A percentile compares a stretch with the other conserved stretches of the same genome.
phyloP scores from a whole-genome alignment of 2,113 vertebrate species.

The Trachemys scripta region DNA sequence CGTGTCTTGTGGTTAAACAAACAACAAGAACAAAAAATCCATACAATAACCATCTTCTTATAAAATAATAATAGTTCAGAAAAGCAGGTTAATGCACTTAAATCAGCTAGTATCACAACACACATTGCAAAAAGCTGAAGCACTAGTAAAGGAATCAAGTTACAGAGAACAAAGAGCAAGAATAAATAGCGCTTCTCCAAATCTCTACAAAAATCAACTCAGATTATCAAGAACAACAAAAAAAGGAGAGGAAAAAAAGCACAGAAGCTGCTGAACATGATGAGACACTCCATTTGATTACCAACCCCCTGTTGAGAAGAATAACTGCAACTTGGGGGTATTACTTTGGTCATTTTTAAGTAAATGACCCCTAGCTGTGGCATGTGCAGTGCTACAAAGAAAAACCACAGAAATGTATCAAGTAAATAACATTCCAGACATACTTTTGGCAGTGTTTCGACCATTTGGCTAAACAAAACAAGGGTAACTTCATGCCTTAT shows the following conservation, averaged over 20 bases:
- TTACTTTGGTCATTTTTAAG: slow-evolving; percentile 49
- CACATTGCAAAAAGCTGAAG: slow-evolving; percentile 32
- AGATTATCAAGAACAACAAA: neutral
- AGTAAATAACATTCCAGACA: slow-evolving; percentile 85
- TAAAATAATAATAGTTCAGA: slow-evolving; percentile 33
- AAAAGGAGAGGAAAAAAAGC: rapidly evolving
- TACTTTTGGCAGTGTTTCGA: slow-evolving; percentile 69
- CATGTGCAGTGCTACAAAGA: slow-evolving; percentile 60
- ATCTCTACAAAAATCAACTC: slow-evolving; percentile 14
- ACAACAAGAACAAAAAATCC: neutral
- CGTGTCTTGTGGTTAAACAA: neutral
- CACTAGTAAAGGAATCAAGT: neutral
- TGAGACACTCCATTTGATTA: slow-evolving; percentile 13
- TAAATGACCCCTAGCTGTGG: slow-evolving; percentile 55
- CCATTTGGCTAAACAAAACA: slow-evolving; percentile 72
- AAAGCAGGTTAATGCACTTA: slow-evolving; percentile 28
- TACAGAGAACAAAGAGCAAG: slow-evolving; percentile 7
- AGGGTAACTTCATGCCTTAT: slow-evolving; percentile 64
- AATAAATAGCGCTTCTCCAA: slow-evolving; percentile 24
- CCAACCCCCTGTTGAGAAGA: slow-evolving; percentile 9
- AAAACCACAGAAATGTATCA: slow-evolving; percentile 73
- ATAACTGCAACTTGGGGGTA: slow-evolving; percentile 24
- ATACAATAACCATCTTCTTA: neutral
- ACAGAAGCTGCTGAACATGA: slow-evolving; percentile 27
- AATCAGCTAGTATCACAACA: neutral